These are phyloP conservation scores for Cyanoramphus novaezelandiae DNA, from an alignment of 2,113 vertebrate species.

Conservation along the genomic window DNA sequence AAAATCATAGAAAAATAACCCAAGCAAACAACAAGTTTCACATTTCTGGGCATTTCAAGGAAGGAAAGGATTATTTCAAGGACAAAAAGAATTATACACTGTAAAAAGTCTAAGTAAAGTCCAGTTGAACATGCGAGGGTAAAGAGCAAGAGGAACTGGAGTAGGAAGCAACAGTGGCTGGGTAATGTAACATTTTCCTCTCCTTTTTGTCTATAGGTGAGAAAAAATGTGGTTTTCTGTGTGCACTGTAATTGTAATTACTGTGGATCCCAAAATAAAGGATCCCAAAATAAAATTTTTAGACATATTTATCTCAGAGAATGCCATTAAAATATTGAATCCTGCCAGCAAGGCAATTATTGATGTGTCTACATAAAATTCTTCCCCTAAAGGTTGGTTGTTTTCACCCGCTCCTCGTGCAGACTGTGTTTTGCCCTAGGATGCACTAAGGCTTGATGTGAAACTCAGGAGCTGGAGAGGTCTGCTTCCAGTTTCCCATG, in stretches of 20 bases:
- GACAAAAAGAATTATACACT: background rate
- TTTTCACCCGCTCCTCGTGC: background rate
- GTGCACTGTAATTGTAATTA: background rate
- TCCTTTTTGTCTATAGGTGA: background rate
- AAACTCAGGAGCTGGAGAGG: background rate
- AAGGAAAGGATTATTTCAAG: constrained; percentile 25
- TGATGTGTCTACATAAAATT: background rate
- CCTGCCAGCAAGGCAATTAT: background rate
- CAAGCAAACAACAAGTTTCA: background rate
- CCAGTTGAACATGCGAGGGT: background rate
- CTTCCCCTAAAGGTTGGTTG: background rate
- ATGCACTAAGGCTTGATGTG: background rate
- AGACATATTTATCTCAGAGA: background rate
- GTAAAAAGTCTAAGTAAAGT: background rate
- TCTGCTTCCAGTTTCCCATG: background rate
- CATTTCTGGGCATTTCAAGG: background rate
- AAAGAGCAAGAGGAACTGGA: background rate
- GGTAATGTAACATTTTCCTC: background rate
- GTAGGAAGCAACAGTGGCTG: background rate
- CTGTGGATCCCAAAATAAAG: too few relatives aligned
- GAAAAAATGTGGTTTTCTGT: background rate
- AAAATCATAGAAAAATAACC: background rate
- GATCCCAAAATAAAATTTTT: background rate
- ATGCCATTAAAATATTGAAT: background rate
- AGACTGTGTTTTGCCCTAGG: background rate